Conservation (phyloP, 2,888 invertebrate genomes). For the Drosophila mercatorum region DNA sequence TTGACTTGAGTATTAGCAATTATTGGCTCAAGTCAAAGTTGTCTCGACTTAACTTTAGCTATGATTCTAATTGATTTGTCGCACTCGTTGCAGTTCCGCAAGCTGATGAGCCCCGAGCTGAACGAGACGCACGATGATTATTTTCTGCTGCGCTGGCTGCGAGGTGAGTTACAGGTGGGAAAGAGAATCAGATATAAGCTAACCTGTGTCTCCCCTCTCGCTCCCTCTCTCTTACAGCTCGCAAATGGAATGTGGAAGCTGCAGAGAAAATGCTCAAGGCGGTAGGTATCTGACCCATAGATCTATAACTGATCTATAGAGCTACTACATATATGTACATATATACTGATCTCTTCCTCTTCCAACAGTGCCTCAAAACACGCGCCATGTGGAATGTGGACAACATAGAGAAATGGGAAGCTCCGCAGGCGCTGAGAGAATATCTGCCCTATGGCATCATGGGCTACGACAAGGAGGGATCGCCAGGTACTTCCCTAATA, state of each 20-base stretch:
- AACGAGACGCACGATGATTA: conserved; percentile 91
- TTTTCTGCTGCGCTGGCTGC: conserved; percentile 91
- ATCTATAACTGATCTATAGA: background rate
- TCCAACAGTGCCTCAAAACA: conserved; percentile 77
- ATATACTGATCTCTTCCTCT: too few species aligned
- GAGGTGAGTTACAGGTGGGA: conserved; percentile 86
- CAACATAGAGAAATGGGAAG: conserved; percentile 88
- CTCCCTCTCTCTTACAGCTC: conserved; percentile 85
- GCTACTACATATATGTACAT: background rate
- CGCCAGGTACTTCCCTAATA: conserved; percentile 86
- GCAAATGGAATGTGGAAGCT: conserved; percentile 93
- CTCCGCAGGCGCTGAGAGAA: conserved; percentile 89
- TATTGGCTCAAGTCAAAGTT: conserved; percentile 5
- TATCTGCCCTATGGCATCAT: conserved; percentile 92
- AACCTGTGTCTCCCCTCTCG: background rate
- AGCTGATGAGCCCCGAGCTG: conserved; percentile 88
- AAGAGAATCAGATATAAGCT: background rate
- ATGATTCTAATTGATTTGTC: background rate
- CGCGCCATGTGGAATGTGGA: conserved; percentile 89
- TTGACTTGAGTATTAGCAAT: background rate
- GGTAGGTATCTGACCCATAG: conserved; percentile 86
- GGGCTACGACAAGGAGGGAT: conserved; percentile 93
- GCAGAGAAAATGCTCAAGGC: conserved; percentile 96
- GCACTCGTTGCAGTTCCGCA: conserved; percentile 88
- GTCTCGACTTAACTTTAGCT: background rate